Percentiles rank a stretch among this genome's conserved stretches.
These are phyloP conservation scores for Amazona vittata DNA, from an alignment of 2,113 vertebrate species.

Conservation along the genomic window DNA sequence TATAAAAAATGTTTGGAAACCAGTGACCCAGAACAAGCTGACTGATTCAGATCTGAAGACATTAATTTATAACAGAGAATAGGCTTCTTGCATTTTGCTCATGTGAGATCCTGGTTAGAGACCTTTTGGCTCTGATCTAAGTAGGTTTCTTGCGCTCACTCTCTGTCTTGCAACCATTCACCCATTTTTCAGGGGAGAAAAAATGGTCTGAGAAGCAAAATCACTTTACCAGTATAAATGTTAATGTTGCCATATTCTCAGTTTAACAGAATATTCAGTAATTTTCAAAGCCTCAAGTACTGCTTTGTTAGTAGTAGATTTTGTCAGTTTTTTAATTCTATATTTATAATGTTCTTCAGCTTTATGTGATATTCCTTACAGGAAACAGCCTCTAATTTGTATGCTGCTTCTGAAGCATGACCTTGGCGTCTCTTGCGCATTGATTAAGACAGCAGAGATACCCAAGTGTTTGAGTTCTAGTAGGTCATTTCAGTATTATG, in stretches of 20 bases:
- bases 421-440: slow-evolving; percentile 37
- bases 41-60: neutral
- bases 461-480: neutral
- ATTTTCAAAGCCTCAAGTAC: neutral
- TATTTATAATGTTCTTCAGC: neutral
- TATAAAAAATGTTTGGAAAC: neutral
- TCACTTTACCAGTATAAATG: neutral
- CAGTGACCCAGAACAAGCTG: neutral
- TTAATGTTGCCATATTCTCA: neutral
- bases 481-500: slow-evolving; percentile 1
- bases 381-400: slow-evolving; percentile 12
- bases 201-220: neutral
- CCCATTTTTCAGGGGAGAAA: neutral
- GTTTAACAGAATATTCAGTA: neutral
- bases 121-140: neutral
- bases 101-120: neutral
- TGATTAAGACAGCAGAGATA: slow-evolving; percentile 54
- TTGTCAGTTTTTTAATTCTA: neutral
- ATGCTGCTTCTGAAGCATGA: slow-evolving; percentile 41
- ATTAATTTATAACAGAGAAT: neutral
- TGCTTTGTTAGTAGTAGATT: neutral
- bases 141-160: neutral
- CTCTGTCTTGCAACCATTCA: neutral
- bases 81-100: neutral
- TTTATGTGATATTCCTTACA: neutral